Evolutionary conservation across 2,113 vertebrate genomes (phyloP).

Genomic region (Miniopterus natalensis): DNA sequence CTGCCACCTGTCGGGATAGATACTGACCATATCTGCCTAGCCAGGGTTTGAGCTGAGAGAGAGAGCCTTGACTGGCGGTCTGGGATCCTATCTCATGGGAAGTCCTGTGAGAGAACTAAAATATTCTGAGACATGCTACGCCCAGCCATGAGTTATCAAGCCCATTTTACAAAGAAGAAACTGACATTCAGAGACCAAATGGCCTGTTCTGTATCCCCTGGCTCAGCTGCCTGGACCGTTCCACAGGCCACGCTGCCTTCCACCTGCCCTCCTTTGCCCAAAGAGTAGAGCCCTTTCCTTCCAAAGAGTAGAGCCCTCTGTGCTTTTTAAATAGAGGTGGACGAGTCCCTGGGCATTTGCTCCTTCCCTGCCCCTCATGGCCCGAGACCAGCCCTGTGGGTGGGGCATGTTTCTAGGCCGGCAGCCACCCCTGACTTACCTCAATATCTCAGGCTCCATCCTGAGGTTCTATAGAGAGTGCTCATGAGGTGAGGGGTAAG

Average conservation of each 20-base stretch:
- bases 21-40: too few relatives aligned
- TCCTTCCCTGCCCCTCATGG: rapidly evolving
- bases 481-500: background rate
- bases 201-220: background rate
- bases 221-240: background rate
- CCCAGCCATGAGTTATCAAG: background rate
- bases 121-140: background rate
- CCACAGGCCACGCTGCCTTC: background rate
- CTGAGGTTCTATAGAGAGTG: background rate
- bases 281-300: background rate
- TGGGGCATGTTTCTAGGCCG: background rate
- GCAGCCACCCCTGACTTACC: background rate
- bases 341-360: background rate
- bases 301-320: background rate
- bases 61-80: background rate
- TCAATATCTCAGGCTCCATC: background rate
- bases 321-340: background rate
- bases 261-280: background rate
- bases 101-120: background rate
- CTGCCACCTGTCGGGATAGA: background rate
- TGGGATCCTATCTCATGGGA: background rate
- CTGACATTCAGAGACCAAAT: background rate
- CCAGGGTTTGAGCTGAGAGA: background rate
- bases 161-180: background rate
- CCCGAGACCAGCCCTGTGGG: background rate